A percentile compares a stretch with the other conserved stretches of the same genome.
These are phyloP conservation scores for Chromis chromis DNA, from an alignment of 2,797 vertebrate genomes.

Conservation along the genomic window DNA sequence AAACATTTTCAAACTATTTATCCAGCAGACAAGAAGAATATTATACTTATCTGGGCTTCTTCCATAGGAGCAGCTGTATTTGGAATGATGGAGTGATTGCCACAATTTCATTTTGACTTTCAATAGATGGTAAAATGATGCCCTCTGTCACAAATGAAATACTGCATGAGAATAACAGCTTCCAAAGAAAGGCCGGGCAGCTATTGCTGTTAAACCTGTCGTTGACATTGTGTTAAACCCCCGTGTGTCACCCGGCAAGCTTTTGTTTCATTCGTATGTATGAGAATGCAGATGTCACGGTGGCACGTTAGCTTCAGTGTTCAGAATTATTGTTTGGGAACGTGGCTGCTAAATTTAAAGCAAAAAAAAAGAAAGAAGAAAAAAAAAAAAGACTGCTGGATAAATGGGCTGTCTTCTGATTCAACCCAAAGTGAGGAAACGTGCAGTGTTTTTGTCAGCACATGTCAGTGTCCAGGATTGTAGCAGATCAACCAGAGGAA, in stretches of 20 bases:
- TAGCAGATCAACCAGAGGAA: conserved; percentile 25
- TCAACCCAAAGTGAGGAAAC: conserved; percentile 14
- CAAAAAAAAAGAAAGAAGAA: not conserved
- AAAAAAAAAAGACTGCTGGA: not conserved
- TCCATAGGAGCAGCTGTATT: not conserved
- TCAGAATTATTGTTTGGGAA: not conserved
- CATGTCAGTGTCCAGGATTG: conserved; percentile 30
- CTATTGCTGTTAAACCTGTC: not conserved
- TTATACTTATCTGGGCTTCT: not conserved
- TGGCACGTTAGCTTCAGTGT: too few relatives aligned
- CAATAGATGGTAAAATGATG: not conserved
- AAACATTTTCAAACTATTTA: not conserved
- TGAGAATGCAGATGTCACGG: not conserved
- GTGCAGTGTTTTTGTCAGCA: conserved; percentile 15
- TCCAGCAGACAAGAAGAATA: not conserved
- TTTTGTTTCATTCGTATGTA: not conserved
- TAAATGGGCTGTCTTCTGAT: conserved; percentile 6
- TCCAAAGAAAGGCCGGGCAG: not conserved
- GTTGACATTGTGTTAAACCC: not conserved
- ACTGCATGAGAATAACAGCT: not conserved
- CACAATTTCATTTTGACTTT: not conserved
- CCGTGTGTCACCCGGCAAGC: not conserved
- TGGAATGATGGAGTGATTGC: not conserved
- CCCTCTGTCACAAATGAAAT: not conserved
- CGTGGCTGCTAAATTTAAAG: not conserved